These are phyloP conservation scores for Cheilosia vulpina DNA, from an alignment of 2,888 invertebrate species.

Conservation along the genomic window DNA sequence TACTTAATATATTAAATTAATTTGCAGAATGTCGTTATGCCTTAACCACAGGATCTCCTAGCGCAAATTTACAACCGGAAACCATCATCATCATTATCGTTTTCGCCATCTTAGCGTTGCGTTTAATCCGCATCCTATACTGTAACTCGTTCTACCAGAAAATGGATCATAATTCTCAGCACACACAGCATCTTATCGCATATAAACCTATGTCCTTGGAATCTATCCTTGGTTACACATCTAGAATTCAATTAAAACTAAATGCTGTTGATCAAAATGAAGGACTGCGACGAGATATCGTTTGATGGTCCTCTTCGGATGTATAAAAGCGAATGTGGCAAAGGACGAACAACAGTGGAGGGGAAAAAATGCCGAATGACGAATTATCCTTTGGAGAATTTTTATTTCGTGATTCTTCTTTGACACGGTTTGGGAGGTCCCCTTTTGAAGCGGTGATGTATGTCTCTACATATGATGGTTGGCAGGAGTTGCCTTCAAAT, in stretches of 20 bases:
- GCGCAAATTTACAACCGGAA: slow-evolving; percentile 68
- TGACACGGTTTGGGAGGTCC: slow-evolving; percentile 16
- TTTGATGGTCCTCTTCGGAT: slow-evolving; percentile 49
- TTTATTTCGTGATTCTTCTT: slow-evolving; percentile 53
- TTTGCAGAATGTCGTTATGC: slow-evolving; percentile 68
- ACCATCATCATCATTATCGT: slow-evolving; percentile 61
- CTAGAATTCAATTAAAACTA: slow-evolving; percentile 65
- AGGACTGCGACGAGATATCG: slow-evolving; percentile 34
- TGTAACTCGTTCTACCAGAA: slow-evolving; percentile 2
- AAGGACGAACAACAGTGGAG: neutral
- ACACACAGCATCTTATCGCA: slow-evolving; percentile 38
- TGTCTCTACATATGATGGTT: neutral
- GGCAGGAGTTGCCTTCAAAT: neutral
- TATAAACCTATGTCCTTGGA: slow-evolving; percentile 43
- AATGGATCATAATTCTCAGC: slow-evolving; percentile 58
- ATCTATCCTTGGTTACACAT: slow-evolving; percentile 48
- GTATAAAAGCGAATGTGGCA: slow-evolving; percentile 6
- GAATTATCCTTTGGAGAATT: slow-evolving; percentile 55
- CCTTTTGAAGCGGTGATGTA: slow-evolving; percentile 1
- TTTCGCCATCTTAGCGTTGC: slow-evolving; percentile 8
- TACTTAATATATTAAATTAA: slow-evolving; percentile 69
- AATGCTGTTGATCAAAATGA: slow-evolving; percentile 67
- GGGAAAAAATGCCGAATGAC: neutral
- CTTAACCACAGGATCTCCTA: slow-evolving; percentile 69
- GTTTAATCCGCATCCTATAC: neutral